Percentiles rank a stretch among this genome's conserved stretches.
Evolutionary conservation across 2,113 vertebrate species (phyloP).

Genomic region (Callocephalon fimbriatum): DNA sequence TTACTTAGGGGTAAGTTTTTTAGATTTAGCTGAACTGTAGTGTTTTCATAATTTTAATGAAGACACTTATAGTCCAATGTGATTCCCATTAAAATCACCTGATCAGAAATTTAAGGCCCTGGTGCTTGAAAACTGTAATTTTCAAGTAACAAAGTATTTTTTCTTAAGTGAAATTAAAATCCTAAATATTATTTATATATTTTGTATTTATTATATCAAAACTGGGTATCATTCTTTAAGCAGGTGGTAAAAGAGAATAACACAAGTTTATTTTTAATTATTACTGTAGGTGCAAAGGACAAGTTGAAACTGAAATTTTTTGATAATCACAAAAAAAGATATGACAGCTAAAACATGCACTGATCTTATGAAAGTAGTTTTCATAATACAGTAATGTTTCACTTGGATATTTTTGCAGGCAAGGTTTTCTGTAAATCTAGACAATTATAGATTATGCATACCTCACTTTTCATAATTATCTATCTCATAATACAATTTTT

Average conservation of each 20-base stretch:
- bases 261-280: background rate
- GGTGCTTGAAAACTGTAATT: background rate
- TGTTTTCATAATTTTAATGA: constrained; percentile 33
- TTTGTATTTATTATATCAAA: background rate
- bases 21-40: constrained; percentile 26
- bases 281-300: background rate
- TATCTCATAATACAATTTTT: background rate
- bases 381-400: background rate
- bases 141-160: background rate
- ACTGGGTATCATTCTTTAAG: background rate
- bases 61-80: background rate
- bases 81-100: background rate
- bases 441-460: background rate
- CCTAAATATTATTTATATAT: background rate
- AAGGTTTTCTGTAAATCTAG: background rate
- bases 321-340: background rate
- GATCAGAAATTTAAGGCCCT: background rate
- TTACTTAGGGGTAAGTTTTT: constrained; percentile 18
- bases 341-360: background rate
- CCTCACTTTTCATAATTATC: background rate
- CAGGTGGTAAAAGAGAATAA: background rate
- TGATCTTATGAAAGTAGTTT: background rate
- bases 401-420: background rate
- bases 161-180: background rate
- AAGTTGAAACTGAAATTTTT: background rate